Percentiles rank a stretch among this genome's conserved stretches.
Conservation (phyloP, 2,113 vertebrate genomes). For the Chamaetylas fuelleborni region DNA sequence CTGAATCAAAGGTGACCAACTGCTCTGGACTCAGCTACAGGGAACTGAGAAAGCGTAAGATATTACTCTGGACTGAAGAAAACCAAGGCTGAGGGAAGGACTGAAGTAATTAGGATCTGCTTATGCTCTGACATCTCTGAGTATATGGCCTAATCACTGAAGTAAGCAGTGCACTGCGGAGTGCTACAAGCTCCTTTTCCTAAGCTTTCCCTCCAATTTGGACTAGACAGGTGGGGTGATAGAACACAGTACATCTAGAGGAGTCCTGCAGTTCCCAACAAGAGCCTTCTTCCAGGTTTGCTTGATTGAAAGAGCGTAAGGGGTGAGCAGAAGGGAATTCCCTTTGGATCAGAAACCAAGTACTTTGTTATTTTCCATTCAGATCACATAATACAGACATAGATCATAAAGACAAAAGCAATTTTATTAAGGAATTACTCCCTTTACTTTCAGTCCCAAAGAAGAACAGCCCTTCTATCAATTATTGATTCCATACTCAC, state of each 20-base stretch:
- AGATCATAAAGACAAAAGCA: background rate
- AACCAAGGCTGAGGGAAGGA: background rate
- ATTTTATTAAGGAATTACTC: background rate
- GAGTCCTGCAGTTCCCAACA: background rate
- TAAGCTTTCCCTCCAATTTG: background rate
- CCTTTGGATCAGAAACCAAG: background rate
- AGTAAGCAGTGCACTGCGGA: background rate
- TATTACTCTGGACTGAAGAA: background rate
- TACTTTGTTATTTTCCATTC: background rate
- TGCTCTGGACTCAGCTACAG: background rate
- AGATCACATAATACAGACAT: background rate
- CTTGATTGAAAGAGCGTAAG: rapidly evolving
- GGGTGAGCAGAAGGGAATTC: background rate
- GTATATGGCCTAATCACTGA: background rate
- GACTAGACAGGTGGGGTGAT: background rate
- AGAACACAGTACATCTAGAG: background rate
- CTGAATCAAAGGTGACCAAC: background rate
- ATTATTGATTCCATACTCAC: background rate
- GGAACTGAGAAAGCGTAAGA: background rate
- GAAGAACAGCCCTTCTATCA: background rate
- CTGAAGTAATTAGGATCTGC: background rate
- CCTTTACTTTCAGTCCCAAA: background rate
- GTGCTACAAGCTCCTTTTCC: background rate
- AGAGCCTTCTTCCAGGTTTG: background rate
- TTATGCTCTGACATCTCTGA: background rate